phyloP scores from a whole-genome alignment of 1,140 invertebrate species.

The Mamestra configurata region DNA sequence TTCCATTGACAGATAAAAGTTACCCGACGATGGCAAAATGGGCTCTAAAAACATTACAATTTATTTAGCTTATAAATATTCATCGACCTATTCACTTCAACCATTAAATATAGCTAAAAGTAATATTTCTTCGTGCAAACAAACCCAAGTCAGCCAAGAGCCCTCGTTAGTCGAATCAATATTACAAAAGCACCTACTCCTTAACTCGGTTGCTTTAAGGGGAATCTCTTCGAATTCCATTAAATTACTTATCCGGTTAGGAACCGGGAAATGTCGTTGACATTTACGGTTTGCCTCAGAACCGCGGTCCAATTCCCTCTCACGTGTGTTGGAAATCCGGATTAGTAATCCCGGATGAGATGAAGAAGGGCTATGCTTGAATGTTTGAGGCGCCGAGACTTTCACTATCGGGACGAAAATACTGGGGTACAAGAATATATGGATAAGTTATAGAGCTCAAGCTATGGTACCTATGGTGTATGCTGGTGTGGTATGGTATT shows the following conservation, averaged over 20 bases:
- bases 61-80: too few species aligned
- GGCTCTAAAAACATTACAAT: too few species aligned
- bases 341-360: background rate
- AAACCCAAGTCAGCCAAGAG: background rate
- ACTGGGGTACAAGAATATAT: background rate
- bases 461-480: too few species aligned
- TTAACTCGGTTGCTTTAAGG: background rate
- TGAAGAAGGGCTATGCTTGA: background rate
- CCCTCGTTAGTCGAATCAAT: slow-evolving; percentile 10
- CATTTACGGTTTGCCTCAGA: slow-evolving; percentile 3
- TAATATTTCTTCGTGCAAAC: background rate
- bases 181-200: background rate
- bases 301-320: background rate
- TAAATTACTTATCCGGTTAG: background rate
- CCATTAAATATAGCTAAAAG: too few species aligned
- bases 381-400: background rate
- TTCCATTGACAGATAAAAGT: too few species aligned
- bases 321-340: background rate
- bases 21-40: too few species aligned
- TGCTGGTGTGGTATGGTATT: too few species aligned
- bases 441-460: too few species aligned
- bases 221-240: background rate
- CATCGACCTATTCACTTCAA: too few species aligned
- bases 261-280: background rate
- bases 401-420: background rate